A percentile compares a stretch with the other conserved stretches of the same genome.
Conservation (phyloP, 2,888 invertebrate species). For the Thysanoteuthis rhombus region DNA sequence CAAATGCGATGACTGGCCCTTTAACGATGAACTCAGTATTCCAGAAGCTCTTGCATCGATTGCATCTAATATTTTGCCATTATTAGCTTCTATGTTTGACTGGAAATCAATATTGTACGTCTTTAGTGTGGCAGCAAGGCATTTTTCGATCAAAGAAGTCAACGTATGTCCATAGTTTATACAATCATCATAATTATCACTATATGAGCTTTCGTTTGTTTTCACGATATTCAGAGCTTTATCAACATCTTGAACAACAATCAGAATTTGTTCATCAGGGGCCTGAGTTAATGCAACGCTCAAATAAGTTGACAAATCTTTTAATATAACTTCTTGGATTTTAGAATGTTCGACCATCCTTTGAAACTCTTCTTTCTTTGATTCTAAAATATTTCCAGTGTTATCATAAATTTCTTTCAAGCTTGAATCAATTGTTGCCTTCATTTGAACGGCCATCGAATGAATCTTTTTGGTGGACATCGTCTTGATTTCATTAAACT, state of each 20-base stretch:
- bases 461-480: neutral
- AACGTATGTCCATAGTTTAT: neutral
- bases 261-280: slow-evolving; percentile 14
- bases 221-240: neutral
- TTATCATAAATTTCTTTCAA: neutral
- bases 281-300: neutral
- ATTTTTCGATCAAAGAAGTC: neutral
- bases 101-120: neutral
- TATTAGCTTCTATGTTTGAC: neutral
- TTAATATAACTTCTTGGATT: neutral
- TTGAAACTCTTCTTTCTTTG: neutral
- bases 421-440: neutral
- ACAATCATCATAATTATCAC: neutral
- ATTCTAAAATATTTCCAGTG: neutral
- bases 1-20: neutral
- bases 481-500: neutral
- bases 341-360: neutral
- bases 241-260: neutral
- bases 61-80: too few relatives aligned
- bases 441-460: neutral
- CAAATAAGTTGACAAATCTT: neutral
- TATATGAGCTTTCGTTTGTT: neutral
- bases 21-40: too few relatives aligned
- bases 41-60: too few relatives aligned
- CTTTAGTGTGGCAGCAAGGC: neutral